Base-by-base conservation (phyloP, 2,888 invertebrate species). In the Sisyra nigra region DNA sequence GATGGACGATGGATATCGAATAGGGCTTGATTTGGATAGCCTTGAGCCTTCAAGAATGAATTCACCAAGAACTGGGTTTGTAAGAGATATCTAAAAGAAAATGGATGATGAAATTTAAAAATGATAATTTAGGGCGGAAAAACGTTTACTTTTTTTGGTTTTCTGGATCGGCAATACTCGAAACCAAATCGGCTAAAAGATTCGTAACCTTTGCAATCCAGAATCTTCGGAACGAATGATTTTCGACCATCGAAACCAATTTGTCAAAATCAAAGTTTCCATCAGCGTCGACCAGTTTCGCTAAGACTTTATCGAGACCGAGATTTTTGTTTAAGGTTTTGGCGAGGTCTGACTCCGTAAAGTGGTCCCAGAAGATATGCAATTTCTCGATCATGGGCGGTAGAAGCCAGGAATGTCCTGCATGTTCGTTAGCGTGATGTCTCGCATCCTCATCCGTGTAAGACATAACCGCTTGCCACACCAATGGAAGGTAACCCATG, bases 171-270 rank as follows among this genome's bases (percentile, higher is more conserved):
- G 85, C 74, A 14, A 84, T 56, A 50, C 82, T 76, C 14, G 80
- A 72, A 24, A 82, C 71, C 68, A 79, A 74, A 44, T 80, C 78
- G 0, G 83, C 80, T 48, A 87, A 63, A 54, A 80, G 82, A 48
- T 74, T 72, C 2, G 85, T 80, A 7, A 83, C 71, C 4, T 76
- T 72, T 52, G 76, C 76, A 49, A 87, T 80, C 87, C 87, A 87
- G 49, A 81, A 75, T 40, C 81, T 72, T 48, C 87, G 73, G 53
- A 85, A 80, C 38, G 78, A 75, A 45, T 80, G 82, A 56, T 86
- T 85, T 56, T 87, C 84, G 50, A 88, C 73, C 50, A 80, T 77
- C 52, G 79, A 80, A 50, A 84, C 71, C 54, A 87, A 75, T 48
- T 73, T 69, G 36, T 76, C 76, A 51, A 82, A 81, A 54, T 78